These are phyloP conservation scores for Galago senegalensis DNA, from an alignment of 2,797 vertebrate species.

Conservation along the genomic window DNA sequence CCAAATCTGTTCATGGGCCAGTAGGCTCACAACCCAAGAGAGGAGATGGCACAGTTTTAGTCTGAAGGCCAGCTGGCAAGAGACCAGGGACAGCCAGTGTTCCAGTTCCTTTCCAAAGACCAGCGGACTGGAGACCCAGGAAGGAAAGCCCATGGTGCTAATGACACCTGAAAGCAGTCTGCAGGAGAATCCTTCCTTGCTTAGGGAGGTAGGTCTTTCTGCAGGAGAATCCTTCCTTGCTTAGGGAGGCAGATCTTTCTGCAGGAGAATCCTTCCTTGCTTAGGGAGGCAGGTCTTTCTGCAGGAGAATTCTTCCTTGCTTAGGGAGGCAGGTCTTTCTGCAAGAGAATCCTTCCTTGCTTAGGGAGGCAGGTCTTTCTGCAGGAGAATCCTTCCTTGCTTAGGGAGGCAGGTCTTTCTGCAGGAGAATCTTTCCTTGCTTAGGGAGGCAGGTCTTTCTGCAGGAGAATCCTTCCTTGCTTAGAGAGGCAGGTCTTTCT, in stretches of 20 bases:
- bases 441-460: not conserved
- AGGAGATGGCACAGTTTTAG: not conserved
- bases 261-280: not conserved
- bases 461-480: not conserved
- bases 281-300: not conserved
- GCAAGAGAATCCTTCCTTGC: not conserved
- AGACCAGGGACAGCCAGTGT: not conserved
- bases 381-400: not conserved
- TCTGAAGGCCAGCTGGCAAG: no score
- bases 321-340: not conserved
- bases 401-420: not conserved
- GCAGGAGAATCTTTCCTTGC: not conserved
- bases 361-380: not conserved
- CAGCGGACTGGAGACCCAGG: not conserved
- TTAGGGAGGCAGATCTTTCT: not conserved
- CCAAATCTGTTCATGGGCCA: not conserved
- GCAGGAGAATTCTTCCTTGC: not conserved
- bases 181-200: not conserved
- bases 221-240: not conserved
- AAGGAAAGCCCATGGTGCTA: not conserved
- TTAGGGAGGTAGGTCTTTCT: not conserved
- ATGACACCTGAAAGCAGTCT: not conserved
- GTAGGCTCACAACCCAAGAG: not conserved
- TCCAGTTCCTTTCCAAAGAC: not conserved
- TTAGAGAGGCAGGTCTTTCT: not conserved